These are phyloP conservation scores for Helicoverpa armigera DNA, from an alignment of 1,140 invertebrate genomes.

Conservation along the genomic window DNA sequence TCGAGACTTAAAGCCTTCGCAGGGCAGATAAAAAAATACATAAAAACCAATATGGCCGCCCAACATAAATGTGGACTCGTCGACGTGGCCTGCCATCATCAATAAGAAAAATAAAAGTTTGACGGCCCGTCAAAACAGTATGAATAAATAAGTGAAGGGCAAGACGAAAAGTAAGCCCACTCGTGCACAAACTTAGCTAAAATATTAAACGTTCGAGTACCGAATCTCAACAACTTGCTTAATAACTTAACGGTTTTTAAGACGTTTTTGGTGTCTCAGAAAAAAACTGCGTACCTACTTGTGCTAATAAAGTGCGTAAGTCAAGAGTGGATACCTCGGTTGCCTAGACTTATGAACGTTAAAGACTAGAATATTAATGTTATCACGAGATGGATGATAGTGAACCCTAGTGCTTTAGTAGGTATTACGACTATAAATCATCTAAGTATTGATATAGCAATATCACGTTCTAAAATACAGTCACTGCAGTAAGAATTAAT, in stretches of 20 bases:
- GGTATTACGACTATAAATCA: background rate
- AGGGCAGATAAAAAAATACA: constrained; percentile 9
- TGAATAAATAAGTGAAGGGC: constrained; percentile 46
- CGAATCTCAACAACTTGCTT: constrained; percentile 41
- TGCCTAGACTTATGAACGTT: no score
- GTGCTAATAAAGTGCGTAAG: no score
- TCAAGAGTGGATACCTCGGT: no score
- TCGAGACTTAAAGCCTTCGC: background rate
- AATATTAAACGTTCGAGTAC: constrained; percentile 43
- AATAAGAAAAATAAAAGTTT: constrained; percentile 51
- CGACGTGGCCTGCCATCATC: constrained; percentile 23
- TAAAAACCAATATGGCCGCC: constrained; percentile 21
- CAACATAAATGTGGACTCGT: constrained; percentile 16
- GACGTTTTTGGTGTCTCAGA: background rate
- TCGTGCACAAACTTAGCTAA: constrained; percentile 42
- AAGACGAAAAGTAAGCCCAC: constrained; percentile 29
- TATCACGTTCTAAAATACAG: no score
- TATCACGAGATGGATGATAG: no score
- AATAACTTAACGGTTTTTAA: constrained; percentile 37
- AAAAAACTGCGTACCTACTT: background rate
- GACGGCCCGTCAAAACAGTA: constrained; percentile 45
- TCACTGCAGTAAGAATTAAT: no score
- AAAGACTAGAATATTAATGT: no score
- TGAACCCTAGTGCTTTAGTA: background rate
- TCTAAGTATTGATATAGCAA: no score